Base-by-base conservation (phyloP, 2,888 invertebrate species). In the Colletes collaris region DNA sequence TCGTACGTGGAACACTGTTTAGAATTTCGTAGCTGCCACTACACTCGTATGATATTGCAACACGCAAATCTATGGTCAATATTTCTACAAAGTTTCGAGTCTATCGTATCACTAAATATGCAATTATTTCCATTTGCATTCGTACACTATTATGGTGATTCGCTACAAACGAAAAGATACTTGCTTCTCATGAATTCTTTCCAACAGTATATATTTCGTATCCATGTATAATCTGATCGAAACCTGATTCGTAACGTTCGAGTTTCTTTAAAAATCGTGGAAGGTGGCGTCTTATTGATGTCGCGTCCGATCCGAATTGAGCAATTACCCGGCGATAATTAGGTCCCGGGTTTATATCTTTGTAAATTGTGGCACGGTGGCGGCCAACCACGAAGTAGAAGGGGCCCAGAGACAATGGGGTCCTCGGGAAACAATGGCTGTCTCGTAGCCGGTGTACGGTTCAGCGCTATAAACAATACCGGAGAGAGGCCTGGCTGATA, bases 381-480 rank as follows among this genome's bases (percentile, higher is more conserved):
- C 85, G 84, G 66, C 10, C 62, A 16, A 46, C n/a, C 46, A 27
- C 49, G 82, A 72, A 76, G 63, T 37, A 8, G 27, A 52, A 53
- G 56, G 68, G 52, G 19, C 19, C n/a, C 63, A 70, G 76, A 88
- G 89, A 90, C 90, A 91, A 91, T 91, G 86, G 88, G 81, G 81
- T 78, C 84, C 80, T 64, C 76, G 79, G 73, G 88, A 82, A 87
- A 89, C 89, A 90, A 90, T 88, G 88, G 88, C 83, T 79, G 86
- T 79, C 82, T 84, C 88, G 87, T 85, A 85, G 86, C 81, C 81
- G 85, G 87, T 86, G 89, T 87, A 85, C 86, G 88, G 87, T 86
- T 88, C 87, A 88, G 66, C 88, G 87, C 88, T 87, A 89, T 90
- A 89, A 91, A 89, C 89, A 91, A 90, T 91, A 88, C 90, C 88